Evolutionary conservation across 2,113 vertebrate genomes (phyloP).

Genomic region (Marmota flaviventris): DNA sequence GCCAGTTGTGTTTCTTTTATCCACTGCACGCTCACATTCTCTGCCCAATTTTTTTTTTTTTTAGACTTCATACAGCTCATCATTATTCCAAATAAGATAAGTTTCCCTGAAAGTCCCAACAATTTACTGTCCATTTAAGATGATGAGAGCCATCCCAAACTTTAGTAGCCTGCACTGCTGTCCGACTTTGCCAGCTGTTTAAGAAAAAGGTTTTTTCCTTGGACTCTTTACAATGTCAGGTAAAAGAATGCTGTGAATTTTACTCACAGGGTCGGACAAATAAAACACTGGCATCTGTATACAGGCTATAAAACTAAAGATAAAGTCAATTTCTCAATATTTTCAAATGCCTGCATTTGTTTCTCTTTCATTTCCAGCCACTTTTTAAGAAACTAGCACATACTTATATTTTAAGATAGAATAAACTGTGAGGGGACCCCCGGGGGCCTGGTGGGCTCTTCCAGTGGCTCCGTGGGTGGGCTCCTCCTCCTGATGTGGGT

Average conservation of each 20-base stretch:
- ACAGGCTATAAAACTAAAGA: background rate
- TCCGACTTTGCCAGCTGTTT: background rate
- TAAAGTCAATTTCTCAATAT: background rate
- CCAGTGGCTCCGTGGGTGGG: accelerated
- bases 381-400: background rate
- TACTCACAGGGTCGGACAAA: background rate
- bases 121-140: background rate
- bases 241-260: background rate
- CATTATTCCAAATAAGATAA: background rate
- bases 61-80: background rate
- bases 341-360: background rate
- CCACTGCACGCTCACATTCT: background rate
- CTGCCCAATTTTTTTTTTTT: background rate
- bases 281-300: background rate
- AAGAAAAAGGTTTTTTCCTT: background rate
- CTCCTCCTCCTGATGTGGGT: background rate
- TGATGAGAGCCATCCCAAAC: background rate
- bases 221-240: background rate
- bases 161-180: background rate
- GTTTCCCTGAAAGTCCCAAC: background rate
- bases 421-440: background rate
- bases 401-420: background rate
- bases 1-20: background rate
- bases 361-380: background rate
- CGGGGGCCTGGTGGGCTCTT: accelerated